Evolutionary conservation across 1,140 invertebrate species (phyloP), one percentile per base, ranked within the genome.

Genomic region (Hyles euphorbiae): DNA sequence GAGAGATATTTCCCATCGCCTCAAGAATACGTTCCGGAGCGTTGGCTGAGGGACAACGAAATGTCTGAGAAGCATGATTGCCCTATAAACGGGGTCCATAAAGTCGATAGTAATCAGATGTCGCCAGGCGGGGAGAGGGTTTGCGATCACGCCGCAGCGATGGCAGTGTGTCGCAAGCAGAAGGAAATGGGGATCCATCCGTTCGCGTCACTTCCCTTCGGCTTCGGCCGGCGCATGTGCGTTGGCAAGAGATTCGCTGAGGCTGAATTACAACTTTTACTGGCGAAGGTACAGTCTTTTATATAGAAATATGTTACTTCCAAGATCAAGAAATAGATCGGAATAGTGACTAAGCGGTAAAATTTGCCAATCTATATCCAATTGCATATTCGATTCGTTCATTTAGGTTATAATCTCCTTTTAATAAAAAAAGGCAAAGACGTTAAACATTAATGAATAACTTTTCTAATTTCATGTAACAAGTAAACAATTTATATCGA

Each of bases 191-290:
- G 86, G 11, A 86, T 88, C n/a, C 93, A 95, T 77, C 94, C 93
- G 5, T 96, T 95, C 74, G 93, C 94, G 0, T 93, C 93, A 3
- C 87, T 96, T 54, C 95, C 95, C 2, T 97, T 96, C 81, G 95
- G 95, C 22, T 96, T 94, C 82, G 95, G 95, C 0, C 89, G 94
- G 56, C 90, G 95, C 63, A 95, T 95, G 91, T 97, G 95, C 78
- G 90, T 96, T 34, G 95, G 95, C 7, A 91, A 94, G 58, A 86
- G 95, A 65, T 95, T 96, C 76, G 95, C 96, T 2, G 95, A 96
- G 83, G 92, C 93, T 10, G 95, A 96, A 83, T 87, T 96, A 66
- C 92, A 95, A 70, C 92, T 94, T 48, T 84, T 96, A 50, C 74
- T 95, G 50, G 92, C 93, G 3, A 87, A 82, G 80, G 86, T 88